Conservation (phyloP, 2,888 invertebrate species). For the Cataglyphis rosenhaueri region DNA sequence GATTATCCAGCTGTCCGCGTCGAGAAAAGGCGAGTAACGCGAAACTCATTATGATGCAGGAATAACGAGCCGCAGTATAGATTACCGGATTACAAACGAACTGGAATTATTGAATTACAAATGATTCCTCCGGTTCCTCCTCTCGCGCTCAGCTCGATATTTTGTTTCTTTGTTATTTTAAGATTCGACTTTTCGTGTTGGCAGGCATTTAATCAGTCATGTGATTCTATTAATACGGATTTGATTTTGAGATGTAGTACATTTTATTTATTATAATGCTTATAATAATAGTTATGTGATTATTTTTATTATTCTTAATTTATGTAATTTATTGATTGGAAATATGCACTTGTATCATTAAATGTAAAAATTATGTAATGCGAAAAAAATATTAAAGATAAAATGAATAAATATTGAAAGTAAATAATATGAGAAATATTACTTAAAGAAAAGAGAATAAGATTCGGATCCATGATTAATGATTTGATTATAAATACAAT, state of each 20-base stretch:
- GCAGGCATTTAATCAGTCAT: constrained; percentile 30
- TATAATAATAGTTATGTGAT: background rate
- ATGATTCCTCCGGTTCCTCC: constrained; percentile 65
- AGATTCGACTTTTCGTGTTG: constrained; percentile 29
- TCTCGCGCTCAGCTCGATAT: constrained; percentile 38
- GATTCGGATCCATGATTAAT: background rate
- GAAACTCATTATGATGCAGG: constrained; percentile 83
- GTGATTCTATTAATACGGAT: background rate
- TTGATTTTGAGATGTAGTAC: background rate
- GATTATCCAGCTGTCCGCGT: constrained; percentile 67
- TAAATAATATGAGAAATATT: background rate
- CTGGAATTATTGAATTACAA: constrained; percentile 81
- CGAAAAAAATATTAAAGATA: background rate
- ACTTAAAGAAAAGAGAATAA: background rate
- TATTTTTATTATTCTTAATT: background rate
- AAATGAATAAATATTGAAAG: background rate
- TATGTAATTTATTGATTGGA: background rate
- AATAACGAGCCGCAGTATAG: constrained; percentile 82
- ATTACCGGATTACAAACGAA: constrained; percentile 83
- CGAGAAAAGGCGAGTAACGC: constrained; percentile 79
- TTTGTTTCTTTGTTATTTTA: constrained; percentile 53
- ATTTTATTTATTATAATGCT: background rate
- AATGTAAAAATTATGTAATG: background rate
- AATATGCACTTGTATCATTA: background rate
- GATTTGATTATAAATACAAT: background rate